A percentile compares a stretch with the other conserved stretches of the same genome.
These are phyloP conservation scores for Heliconius ismenius DNA, from an alignment of 2,888 invertebrate genomes.

Conservation along the genomic window DNA sequence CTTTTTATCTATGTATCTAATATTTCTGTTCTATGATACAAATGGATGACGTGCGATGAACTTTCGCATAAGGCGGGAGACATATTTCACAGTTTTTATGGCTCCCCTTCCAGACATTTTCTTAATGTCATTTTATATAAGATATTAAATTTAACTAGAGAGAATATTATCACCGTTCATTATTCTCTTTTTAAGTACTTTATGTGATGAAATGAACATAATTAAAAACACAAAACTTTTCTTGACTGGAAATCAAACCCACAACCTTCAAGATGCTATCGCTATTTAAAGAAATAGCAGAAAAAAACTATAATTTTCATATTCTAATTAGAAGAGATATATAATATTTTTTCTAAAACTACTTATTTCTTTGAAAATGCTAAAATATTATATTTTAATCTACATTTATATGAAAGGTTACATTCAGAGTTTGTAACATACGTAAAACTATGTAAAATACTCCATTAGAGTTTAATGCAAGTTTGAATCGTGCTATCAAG, in stretches of 20 bases:
- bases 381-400: not conserved
- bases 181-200: not conserved
- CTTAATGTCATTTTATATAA: not conserved
- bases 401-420: not conserved
- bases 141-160: not conserved
- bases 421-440: not conserved
- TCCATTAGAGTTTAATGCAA: not conserved
- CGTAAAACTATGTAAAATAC: constrained; percentile 16
- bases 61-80: constrained; percentile 9
- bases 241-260: not conserved
- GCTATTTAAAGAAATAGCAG: not conserved
- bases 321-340: no score
- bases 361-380: not conserved
- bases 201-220: not conserved
- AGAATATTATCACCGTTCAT: not conserved
- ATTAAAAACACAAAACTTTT: not conserved
- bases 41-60: constrained; percentile 11
- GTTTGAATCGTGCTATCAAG: constrained; percentile 5
- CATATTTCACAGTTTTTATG: constrained; percentile 23
- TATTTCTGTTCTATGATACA: constrained; percentile 9
- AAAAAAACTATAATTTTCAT: not conserved
- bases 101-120: not conserved
- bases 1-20: not conserved
- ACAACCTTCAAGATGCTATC: not conserved
- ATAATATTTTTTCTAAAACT: no score